Base-by-base conservation (phyloP, 2,113 vertebrate species). In the Otocyon megalotis region DNA sequence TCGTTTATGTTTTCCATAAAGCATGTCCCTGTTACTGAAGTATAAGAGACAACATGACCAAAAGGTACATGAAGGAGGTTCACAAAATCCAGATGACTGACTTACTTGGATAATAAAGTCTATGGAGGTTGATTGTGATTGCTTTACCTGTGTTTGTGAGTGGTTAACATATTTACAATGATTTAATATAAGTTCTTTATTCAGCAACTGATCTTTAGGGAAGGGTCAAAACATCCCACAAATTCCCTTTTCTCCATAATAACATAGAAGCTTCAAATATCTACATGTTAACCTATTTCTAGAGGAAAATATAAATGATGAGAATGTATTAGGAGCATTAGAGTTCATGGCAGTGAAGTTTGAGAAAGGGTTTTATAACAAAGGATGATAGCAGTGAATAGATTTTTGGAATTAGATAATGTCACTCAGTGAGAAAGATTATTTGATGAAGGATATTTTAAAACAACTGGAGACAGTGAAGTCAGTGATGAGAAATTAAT, bases 51-150 rank as follows among this genome's bases (percentile, higher is more conserved):
- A 32, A 86, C 7, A 67, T 60, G 50, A 53, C 14, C 56, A 72
- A 48, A 48, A 65, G 10, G 20, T 14, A 50, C 0, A 28, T 24
- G 7, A 65, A 28, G 11, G 3, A 32, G 3, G 0, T 30, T 0
- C 12, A 12, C 8, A 48, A 62, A 63, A n/a, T 77, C 60, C 50
- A 72, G 19, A 13, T 63, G 30, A 54, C 13, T 53, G 19, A 63
- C 26, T 86, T 65, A 62, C 28, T 22, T 43, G 5, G 11, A 2
- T 89, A 35, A 35, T 13, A 65, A 65, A 60, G 8, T 5, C 30
- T 48, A 20, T 7, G 12, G 54, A 74, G 2, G 4, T 35, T 81
- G 28, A 35, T 28, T 72, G 10, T 24, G 48, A 84, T 16, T 0
- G 0, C 2, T n/a, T 76, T 71, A 53, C 53, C 8, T 22, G 26